phyloP scores from a whole-genome alignment of 64 coral and sea anemone genomes.

The Trachythela sp. region DNA sequence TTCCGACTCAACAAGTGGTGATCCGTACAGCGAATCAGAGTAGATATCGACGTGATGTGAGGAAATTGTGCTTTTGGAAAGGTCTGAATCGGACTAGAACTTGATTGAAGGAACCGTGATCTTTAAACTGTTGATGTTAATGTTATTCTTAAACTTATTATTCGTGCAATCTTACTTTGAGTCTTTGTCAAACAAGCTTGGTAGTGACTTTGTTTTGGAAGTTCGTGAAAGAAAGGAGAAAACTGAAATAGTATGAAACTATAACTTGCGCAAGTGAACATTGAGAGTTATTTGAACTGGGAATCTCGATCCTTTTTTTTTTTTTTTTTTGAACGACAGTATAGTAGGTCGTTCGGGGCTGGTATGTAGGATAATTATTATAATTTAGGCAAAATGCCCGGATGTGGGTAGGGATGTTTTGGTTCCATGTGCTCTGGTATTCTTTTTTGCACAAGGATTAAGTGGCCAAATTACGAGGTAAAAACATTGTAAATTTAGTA shows the following conservation, averaged over 20 bases:
- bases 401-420: background rate
- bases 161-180: background rate
- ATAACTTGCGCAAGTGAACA: conserved; percentile 4
- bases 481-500: background rate
- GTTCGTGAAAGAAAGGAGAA: background rate
- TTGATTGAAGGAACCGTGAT: background rate
- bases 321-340: background rate
- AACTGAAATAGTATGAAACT: background rate
- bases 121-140: background rate
- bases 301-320: background rate
- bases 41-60: conserved; percentile 11
- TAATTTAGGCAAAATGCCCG: background rate
- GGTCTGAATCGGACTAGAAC: too few species aligned
- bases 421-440: background rate
- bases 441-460: background rate
- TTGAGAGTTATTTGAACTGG: background rate
- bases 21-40: background rate
- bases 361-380: background rate
- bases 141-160: background rate
- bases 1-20: background rate
- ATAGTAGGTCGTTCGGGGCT: background rate
- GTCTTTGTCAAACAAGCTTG: background rate
- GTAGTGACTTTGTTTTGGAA: background rate
- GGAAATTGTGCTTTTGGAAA: conserved; percentile 33
- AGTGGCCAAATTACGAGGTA: background rate